Percentiles rank a stretch among this genome's conserved stretches.
phyloP scores from a whole-genome alignment of 2,888 invertebrate species.

The Idaea dimidiata region DNA sequence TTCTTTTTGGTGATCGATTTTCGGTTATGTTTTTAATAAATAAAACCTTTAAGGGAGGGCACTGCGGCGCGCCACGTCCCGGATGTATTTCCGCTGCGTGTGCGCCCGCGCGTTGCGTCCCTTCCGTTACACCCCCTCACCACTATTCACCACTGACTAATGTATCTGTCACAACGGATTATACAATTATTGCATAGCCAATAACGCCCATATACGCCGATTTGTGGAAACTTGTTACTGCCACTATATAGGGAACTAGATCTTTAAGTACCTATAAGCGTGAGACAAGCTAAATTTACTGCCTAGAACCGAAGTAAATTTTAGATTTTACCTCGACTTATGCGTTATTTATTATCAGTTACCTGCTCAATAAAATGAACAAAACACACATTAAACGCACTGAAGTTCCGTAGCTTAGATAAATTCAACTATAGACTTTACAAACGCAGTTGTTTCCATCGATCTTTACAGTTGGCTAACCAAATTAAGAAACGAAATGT shows the following conservation, averaged over 20 bases:
- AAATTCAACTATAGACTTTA: neutral
- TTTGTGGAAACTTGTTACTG: conserved; percentile 42
- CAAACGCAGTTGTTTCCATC: neutral
- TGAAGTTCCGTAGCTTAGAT: neutral
- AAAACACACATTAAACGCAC: neutral
- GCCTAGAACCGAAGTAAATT: neutral
- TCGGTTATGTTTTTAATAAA: conserved; percentile 18
- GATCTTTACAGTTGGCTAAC: neutral
- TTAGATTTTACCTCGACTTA: neutral
- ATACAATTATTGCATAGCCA: conserved; percentile 39
- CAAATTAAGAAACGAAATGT: neutral
- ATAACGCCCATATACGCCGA: conserved; percentile 5
- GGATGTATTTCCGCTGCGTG: conserved; percentile 74
- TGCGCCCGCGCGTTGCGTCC: conserved; percentile 73
- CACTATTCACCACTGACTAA: conserved; percentile 42
- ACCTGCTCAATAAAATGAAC: neutral
- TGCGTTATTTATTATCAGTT: neutral
- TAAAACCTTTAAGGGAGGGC: conserved; percentile 47
- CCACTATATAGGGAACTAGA: conserved; percentile 34
- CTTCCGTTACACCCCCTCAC: conserved; percentile 73
- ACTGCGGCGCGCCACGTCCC: conserved; percentile 70
- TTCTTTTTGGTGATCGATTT: conserved; percentile 3
- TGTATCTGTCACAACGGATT: conserved; percentile 33
- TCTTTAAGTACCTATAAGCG: conserved; percentile 21
- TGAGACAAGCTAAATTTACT: neutral